These are phyloP conservation scores for Platycheirus rosarum DNA, from an alignment of 2,888 invertebrate species.

Conservation along the genomic window DNA sequence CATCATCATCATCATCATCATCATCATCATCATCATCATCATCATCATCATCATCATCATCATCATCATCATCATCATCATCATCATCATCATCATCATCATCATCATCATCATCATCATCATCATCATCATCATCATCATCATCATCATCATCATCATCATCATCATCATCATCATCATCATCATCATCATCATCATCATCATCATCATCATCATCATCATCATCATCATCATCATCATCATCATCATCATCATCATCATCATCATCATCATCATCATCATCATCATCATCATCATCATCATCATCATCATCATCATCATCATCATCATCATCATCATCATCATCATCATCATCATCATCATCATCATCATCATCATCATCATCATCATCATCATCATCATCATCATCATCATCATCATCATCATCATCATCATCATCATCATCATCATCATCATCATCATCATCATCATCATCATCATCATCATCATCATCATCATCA, in stretches of 20 bases:
- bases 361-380: constrained; percentile 27
- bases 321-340: constrained; percentile 27
- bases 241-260: constrained; percentile 9
- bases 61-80: constrained; percentile 27
- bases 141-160: constrained; percentile 27
- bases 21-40: constrained; percentile 27
- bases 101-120: constrained; percentile 27
- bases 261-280: constrained; percentile 27
- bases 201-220: constrained; percentile 27
- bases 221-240: constrained; percentile 27
- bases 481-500: constrained; percentile 27
- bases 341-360: constrained; percentile 27
- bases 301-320: constrained; percentile 27
- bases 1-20: constrained; percentile 27
- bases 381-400: constrained; percentile 27
- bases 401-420: constrained; percentile 27
- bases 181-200: constrained; percentile 27
- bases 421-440: constrained; percentile 27
- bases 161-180: constrained; percentile 27
- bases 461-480: constrained; percentile 27
- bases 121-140: constrained; percentile 27
- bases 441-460: constrained; percentile 27
- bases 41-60: constrained; percentile 27
- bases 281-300: constrained; percentile 27
- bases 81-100: constrained; percentile 27